Evolutionary conservation across 2,797 vertebrate genomes (phyloP).

Genomic region (Typhlichthys subterraneus): DNA sequence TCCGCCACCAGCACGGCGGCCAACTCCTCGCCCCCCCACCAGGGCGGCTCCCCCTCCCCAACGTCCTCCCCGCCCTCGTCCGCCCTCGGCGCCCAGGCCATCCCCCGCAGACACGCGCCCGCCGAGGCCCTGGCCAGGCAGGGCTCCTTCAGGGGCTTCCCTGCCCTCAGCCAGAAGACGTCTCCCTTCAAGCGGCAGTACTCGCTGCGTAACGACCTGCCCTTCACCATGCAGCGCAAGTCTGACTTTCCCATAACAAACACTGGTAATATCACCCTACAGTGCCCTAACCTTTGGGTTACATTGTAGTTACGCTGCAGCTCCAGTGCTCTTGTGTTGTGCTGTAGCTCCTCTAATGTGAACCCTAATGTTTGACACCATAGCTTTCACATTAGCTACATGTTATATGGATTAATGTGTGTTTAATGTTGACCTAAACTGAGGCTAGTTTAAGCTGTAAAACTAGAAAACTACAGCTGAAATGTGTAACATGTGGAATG

Average conservation of each 20-base stretch:
- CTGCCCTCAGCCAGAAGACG: conserved; percentile 94
- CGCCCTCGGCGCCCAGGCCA: conserved; percentile 82
- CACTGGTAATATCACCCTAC: conserved; percentile 77
- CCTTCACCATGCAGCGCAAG: conserved; percentile 96
- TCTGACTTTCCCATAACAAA: conserved; percentile 94
- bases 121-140: conserved; percentile 93
- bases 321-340: too few relatives aligned
- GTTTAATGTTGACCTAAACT: too few relatives aligned
- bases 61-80: conserved; percentile 82
- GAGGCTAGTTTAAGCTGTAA: too few relatives aligned
- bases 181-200: conserved; percentile 97
- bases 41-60: conserved; percentile 80
- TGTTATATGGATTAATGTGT: too few relatives aligned
- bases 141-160: conserved; percentile 96
- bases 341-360: too few relatives aligned
- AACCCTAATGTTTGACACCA: too few relatives aligned
- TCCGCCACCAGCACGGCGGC: conserved; percentile 52
- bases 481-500: too few relatives aligned
- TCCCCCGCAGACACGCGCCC: conserved; percentile 92
- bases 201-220: conserved; percentile 94
- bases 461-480: too few relatives aligned
- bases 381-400: too few relatives aligned
- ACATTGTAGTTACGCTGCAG: too few relatives aligned
- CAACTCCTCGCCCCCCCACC: conserved; percentile 48
- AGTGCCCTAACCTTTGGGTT: too few relatives aligned